Evolutionary conservation across 2,797 vertebrate genomes (phyloP).

Genomic region (Myripristis murdjan): DNA sequence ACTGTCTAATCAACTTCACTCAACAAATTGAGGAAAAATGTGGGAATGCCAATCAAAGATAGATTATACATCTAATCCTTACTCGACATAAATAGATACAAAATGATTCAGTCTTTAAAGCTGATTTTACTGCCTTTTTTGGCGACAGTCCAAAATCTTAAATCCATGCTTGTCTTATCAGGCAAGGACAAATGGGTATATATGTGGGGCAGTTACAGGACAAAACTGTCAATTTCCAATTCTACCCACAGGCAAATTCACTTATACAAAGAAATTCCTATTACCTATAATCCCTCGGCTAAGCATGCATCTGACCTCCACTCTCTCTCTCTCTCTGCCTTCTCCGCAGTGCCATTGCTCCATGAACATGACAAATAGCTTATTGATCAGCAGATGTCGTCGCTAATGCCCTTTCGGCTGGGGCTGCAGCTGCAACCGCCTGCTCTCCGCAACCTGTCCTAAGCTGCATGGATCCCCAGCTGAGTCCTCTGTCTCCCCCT

Average conservation of each 20-base stretch:
- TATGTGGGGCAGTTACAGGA: slow-evolving; percentile 7
- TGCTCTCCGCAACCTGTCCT: slow-evolving; percentile 49
- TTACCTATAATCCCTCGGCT: slow-evolving; percentile 61
- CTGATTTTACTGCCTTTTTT: not conserved
- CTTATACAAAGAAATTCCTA: slow-evolving; percentile 53
- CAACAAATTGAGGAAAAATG: no score
- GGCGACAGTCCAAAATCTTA: not conserved
- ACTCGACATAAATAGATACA: no score
- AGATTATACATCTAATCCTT: not conserved
- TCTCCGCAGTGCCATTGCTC: slow-evolving; percentile 10
- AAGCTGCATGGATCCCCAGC: slow-evolving; percentile 58
- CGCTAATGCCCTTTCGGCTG: slow-evolving; percentile 52
- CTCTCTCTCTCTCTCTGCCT: slow-evolving; percentile 30
- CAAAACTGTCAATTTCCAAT: slow-evolving; percentile 43
- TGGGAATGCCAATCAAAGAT: no score
- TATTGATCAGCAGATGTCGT: slow-evolving; percentile 80
- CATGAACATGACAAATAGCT: slow-evolving; percentile 75
- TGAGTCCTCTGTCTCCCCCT: slow-evolving; percentile 36
- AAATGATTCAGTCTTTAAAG: not conserved
- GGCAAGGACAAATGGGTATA: slow-evolving; percentile 19
- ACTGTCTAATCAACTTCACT: no score
- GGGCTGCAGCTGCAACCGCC: slow-evolving; percentile 61
- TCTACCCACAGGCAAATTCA: slow-evolving; percentile 55
- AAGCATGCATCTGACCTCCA: slow-evolving; percentile 51
- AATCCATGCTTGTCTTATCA: not conserved